These are phyloP conservation scores for Cavia porcellus DNA, from an alignment of 2,113 vertebrate species.

Conservation along the genomic window DNA sequence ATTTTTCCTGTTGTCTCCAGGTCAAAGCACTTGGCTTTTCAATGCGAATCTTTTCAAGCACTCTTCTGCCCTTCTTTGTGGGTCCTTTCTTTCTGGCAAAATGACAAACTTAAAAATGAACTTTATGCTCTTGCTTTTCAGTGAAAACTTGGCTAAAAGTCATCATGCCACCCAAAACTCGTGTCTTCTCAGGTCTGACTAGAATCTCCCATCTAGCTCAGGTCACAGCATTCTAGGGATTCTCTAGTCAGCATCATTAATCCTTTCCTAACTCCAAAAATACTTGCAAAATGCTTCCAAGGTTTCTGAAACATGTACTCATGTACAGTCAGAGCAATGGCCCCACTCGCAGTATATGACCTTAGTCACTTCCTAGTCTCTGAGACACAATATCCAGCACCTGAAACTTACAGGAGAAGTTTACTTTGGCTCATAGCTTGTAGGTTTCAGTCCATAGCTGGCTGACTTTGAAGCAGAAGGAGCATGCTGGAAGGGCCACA, in stretches of 20 bases:
- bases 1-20: not conserved
- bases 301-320: not conserved
- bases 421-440: not conserved
- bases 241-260: not conserved
- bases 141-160: not conserved
- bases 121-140: not conserved
- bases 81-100: not conserved
- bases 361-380: not conserved
- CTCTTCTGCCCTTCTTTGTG: not conserved
- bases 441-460: not conserved
- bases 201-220: not conserved
- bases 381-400: not conserved
- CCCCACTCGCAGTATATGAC: not conserved
- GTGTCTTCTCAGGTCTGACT: not conserved
- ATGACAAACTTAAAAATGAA: not conserved
- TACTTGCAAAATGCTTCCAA: not conserved
- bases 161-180: not conserved
- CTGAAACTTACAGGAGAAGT: not conserved
- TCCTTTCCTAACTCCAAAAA: not conserved
- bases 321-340: not conserved
- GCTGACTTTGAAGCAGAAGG: not conserved
- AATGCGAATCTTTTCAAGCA: not conserved
- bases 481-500: not conserved
- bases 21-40: not conserved
- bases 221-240: not conserved